Percentiles rank a stretch among this genome's conserved stretches.
Evolutionary conservation across 1,140 invertebrate genomes (phyloP).

Genomic region (Diploscapter pachys): DNA sequence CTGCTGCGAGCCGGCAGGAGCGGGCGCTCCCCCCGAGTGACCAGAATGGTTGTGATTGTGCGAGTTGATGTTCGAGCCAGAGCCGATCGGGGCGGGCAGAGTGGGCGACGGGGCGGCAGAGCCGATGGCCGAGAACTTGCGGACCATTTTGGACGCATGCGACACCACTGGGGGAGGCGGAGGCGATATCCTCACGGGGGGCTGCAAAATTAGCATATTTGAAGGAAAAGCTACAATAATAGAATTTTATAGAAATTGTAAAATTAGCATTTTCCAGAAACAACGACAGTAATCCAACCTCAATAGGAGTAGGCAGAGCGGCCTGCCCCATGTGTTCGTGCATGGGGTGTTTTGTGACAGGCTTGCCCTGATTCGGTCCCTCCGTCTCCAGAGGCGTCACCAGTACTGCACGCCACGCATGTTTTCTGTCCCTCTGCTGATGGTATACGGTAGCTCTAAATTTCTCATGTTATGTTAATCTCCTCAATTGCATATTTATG

Average conservation of each 20-base stretch:
- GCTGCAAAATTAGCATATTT: conserved; percentile 5
- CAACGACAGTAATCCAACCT: neutral
- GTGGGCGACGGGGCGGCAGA: no score
- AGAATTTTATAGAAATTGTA: no score
- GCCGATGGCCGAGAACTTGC: no score
- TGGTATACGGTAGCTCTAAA: conserved; percentile 27
- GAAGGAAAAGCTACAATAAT: neutral
- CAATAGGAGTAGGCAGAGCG: neutral
- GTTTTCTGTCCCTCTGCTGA: conserved; percentile 18
- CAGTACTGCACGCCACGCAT: conserved; percentile 26
- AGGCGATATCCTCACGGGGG: neutral
- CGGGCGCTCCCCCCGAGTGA: no score
- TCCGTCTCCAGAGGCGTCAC: conserved; percentile 21
- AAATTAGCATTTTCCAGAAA: no score
- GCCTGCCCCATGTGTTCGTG: neutral
- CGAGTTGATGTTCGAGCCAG: no score
- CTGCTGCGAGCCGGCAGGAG: no score
- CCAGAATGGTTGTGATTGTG: no score
- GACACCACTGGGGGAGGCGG: neutral
- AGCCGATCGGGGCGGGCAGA: no score
- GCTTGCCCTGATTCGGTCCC: neutral
- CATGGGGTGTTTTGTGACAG: conserved; percentile 15
- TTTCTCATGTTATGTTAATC: neutral
- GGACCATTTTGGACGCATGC: neutral
- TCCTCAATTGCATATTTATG: no score